Evolutionary conservation across 2,888 invertebrate species (phyloP), one percentile per base, ranked within the genome.

Genomic region (Ametastegia equiseti): DNA sequence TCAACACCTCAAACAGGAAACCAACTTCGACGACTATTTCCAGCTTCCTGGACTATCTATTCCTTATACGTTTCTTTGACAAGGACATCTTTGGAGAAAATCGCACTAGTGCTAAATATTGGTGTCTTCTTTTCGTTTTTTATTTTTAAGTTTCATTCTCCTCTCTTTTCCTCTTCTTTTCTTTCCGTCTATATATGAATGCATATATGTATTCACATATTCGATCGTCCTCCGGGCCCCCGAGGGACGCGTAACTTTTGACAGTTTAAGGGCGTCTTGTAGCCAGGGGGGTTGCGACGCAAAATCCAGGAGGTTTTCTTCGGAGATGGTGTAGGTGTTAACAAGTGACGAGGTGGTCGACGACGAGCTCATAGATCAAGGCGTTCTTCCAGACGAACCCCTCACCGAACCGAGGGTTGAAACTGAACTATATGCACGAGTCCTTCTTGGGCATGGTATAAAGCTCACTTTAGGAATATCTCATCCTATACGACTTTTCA

Each of bases 331-430:
- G 54, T 75, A 75, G 75, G 86, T 88, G 90, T 89, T 90, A 90
- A 89, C 89, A 86, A 89, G 89, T 85, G 86, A 86, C 83, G 85
- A 83, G 79, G 79, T 57, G 73, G 83, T 80, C 83, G 84, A 81
- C 42, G 54, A n/a, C 42, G 83, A 81, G 84, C 87, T 88, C 88
- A 87, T 90, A 88, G 89, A 90, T 90, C 88, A 88, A 87, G 87
- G 83, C 75, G 75, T 75, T 75, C 75, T 54, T 75, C 50, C 54
- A 75, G 54, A 36, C 39, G 39, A 39, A 54, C 4, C 5, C 15
- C 15, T 5, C 5, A n/a, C n/a, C n/a, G n/a, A n/a, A n/a, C n/a
- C 19, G 71, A 36, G 47, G 75, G 50, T 45, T 54, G 11, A 13
- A 36, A 36, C 33, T 50, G 36, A 54, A 75, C 33, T 54, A n/a